Conservation (phyloP, 2,113 vertebrate species). For the Sterrhoptilus dennistouni region DNA sequence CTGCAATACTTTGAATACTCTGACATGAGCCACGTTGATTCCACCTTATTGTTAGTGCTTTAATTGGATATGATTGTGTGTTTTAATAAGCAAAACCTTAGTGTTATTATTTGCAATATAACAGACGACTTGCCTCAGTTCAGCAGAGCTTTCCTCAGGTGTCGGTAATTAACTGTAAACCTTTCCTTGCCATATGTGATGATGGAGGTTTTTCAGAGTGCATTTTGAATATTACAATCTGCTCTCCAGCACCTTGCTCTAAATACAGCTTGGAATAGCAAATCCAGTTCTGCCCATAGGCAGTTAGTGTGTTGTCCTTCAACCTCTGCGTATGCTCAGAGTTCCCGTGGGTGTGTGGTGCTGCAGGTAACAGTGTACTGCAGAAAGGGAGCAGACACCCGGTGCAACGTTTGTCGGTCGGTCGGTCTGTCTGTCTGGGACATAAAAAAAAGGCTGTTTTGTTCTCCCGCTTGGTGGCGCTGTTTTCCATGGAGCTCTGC, state of each 20-base stretch:
- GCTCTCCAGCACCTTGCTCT: neutral
- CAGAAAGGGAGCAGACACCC: neutral
- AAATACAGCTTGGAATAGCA: neutral
- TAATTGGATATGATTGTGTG: neutral
- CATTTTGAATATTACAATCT: neutral
- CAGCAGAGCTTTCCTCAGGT: neutral
- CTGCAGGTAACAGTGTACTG: rapidly evolving
- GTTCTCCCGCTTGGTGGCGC: neutral
- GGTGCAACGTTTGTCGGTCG: neutral
- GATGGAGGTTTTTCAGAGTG: neutral
- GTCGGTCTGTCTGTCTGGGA: too few species aligned
- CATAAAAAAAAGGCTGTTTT: neutral
- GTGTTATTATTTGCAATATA: neutral
- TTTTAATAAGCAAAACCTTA: neutral
- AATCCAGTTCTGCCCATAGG: neutral
- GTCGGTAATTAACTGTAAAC: neutral
- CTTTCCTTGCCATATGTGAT: neutral
- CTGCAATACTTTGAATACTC: neutral
- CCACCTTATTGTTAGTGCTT: neutral
- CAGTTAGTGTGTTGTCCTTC: neutral
- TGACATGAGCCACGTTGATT: neutral
- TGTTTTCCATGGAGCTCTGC: neutral
- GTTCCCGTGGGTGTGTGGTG: neutral
- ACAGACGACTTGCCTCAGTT: neutral
- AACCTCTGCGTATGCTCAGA: rapidly evolving